These are phyloP conservation scores for Rhodinocichla rosea DNA, from an alignment of 2,113 vertebrate species.

Conservation along the genomic window DNA sequence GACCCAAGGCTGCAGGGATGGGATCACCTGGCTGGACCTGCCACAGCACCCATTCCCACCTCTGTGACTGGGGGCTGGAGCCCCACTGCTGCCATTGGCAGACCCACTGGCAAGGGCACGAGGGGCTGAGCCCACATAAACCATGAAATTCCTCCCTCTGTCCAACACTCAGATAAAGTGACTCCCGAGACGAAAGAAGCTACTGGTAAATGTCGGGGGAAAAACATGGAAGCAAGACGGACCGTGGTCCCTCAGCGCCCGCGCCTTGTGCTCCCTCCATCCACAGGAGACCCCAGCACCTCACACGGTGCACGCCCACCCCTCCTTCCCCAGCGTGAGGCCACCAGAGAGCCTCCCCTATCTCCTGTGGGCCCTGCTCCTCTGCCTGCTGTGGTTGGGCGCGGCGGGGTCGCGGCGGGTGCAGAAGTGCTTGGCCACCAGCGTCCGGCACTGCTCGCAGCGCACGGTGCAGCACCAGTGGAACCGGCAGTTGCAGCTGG, in stretches of 20 bases:
- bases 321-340: not conserved
- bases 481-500: conserved; percentile 95
- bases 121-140: not conserved
- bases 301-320: accelerated
- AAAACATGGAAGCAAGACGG: not conserved
- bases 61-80: not conserved
- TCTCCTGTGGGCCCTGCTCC: conserved; percentile 54
- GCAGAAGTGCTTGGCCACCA: conserved; percentile 88
- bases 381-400: conserved; percentile 66
- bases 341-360: not conserved
- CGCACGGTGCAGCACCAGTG: conserved; percentile 95
- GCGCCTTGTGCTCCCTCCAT: not conserved
- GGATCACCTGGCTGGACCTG: not conserved
- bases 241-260: accelerated
- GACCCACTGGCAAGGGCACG: not conserved
- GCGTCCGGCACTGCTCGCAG: conserved; percentile 86
- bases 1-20: not conserved
- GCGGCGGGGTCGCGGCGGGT: conserved; percentile 9
- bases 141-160: not conserved
- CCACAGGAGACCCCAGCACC: not conserved
- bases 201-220: not conserved
- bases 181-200: not conserved
- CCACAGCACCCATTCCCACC: not conserved
- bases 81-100: not conserved
- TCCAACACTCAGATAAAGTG: not conserved